A percentile compares a stretch with the other conserved stretches of the same genome.
phyloP scores from a whole-genome alignment of 2,113 vertebrate genomes.

The Nipponia nippon region DNA sequence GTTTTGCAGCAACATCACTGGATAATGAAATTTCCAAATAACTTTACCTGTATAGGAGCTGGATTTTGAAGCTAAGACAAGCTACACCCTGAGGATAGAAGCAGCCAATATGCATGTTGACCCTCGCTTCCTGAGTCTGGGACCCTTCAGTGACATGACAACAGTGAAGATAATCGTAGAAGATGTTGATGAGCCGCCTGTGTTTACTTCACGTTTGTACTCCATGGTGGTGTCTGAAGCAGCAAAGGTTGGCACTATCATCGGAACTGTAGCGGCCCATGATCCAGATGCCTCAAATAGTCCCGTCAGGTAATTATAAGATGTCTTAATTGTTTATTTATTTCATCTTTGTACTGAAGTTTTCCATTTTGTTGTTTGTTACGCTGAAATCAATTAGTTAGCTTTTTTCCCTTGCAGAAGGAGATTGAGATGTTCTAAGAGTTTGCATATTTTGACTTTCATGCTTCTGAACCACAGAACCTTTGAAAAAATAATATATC shows the following conservation, averaged over 20 bases:
- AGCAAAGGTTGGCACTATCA: constrained; percentile 85
- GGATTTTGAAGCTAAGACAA: constrained; percentile 91
- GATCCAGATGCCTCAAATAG: constrained; percentile 90
- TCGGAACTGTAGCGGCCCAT: constrained; percentile 88
- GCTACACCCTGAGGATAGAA: constrained; percentile 88
- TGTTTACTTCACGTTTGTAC: constrained; percentile 81
- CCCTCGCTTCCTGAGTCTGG: constrained; percentile 85
- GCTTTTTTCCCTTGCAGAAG: neutral
- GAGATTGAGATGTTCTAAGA: neutral
- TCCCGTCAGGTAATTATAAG: constrained; percentile 83
- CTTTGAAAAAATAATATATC: neutral
- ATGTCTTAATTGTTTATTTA: neutral
- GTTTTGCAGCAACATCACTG: neutral
- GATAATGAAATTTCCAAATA: constrained; percentile 37
- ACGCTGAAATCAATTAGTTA: neutral
- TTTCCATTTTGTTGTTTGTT: neutral
- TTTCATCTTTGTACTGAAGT: neutral
- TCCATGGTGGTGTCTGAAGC: constrained; percentile 91
- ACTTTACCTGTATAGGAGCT: constrained; percentile 76
- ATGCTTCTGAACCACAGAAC: neutral
- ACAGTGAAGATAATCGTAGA: constrained; percentile 89
- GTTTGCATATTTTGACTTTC: neutral
- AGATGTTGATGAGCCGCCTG: constrained; percentile 90
- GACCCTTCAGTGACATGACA: constrained; percentile 88
- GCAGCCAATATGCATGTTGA: constrained; percentile 91